Evolutionary conservation across 2,888 invertebrate genomes (phyloP), one percentile per base, ranked within the genome.

Genomic region (Synergus laeviventris): DNA sequence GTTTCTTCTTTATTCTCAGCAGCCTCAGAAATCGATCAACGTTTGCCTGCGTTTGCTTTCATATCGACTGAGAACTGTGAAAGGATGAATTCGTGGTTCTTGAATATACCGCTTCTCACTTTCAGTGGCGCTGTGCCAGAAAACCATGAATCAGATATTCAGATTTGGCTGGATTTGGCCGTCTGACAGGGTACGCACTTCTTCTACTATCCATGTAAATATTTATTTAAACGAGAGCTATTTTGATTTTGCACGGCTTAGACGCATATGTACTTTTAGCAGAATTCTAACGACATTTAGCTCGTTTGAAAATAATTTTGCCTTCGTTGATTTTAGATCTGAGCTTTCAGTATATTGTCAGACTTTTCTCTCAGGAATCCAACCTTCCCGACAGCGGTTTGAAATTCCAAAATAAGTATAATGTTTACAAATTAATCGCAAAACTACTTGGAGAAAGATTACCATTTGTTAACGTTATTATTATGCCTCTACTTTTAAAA

Each of bases 141-240:
- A 54, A 18, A 54, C 9, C 18, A 24, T 59, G 12, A 42, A 42
- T 59, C 5, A 8, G 14, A 24, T 12, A n/a, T n/a, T n/a, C n/a
- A n/a, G n/a, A n/a, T n/a, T n/a, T n/a, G n/a, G n/a, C n/a, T n/a
- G n/a, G n/a, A n/a, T n/a, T n/a, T 1, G 21, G 59, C 12, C 24
- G 59, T 14, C 24, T 59, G 59, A 24, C 59, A 14, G 59, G 59
- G 59, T 59, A 24, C 59, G 59, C 59, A 59, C 59, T 59, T 59
- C 24, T 21, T 24, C 59, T 24, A 59, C 59, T 59, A 14, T 24
- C 14, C 11, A 1, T 24, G 4, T 11, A 59, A 59, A 24, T 14
- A 21, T 21, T 59, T 59, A 1, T 24, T 11, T 24, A 42, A 11
- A 7, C 2, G 9, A 59, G 14, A 11, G n/a, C 21, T 4, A 59